phyloP scores from a whole-genome alignment of 2,113 vertebrate genomes.

The Indri indri region DNA sequence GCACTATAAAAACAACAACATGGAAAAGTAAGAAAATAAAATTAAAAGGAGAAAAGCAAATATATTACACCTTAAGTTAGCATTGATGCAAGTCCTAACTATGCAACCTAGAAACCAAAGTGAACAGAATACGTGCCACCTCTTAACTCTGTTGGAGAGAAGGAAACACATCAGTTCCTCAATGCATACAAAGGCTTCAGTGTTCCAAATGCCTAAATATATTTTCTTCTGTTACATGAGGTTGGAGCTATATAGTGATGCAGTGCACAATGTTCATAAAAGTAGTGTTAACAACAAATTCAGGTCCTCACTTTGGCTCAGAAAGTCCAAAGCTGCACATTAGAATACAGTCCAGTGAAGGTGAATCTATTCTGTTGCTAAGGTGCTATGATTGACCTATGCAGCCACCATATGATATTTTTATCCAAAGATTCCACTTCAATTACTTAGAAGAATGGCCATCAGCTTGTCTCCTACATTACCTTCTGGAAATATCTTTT shows the following conservation, averaged over 20 bases:
- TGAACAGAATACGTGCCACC: background rate
- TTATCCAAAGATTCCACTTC: background rate
- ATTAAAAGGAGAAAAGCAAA: background rate
- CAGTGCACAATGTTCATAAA: background rate
- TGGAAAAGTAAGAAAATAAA: background rate
- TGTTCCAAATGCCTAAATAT: background rate
- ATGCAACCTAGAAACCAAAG: background rate
- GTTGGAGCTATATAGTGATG: background rate
- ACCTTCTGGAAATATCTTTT: background rate
- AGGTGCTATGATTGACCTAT: background rate
- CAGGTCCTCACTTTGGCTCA: background rate
- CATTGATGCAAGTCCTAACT: background rate
- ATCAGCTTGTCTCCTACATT: background rate
- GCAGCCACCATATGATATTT: background rate
- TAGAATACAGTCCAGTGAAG: background rate
- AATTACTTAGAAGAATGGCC: background rate
- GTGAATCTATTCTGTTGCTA: rapidly evolving
- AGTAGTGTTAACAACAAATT: background rate
- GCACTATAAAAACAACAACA: background rate
- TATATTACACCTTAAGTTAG: background rate
- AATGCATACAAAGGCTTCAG: background rate
- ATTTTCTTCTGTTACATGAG: background rate
- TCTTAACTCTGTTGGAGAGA: background rate
- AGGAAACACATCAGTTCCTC: background rate
- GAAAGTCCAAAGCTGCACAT: background rate